Evolutionary conservation across 2,888 invertebrate genomes (phyloP).

Genomic region (Cryptus armator): DNA sequence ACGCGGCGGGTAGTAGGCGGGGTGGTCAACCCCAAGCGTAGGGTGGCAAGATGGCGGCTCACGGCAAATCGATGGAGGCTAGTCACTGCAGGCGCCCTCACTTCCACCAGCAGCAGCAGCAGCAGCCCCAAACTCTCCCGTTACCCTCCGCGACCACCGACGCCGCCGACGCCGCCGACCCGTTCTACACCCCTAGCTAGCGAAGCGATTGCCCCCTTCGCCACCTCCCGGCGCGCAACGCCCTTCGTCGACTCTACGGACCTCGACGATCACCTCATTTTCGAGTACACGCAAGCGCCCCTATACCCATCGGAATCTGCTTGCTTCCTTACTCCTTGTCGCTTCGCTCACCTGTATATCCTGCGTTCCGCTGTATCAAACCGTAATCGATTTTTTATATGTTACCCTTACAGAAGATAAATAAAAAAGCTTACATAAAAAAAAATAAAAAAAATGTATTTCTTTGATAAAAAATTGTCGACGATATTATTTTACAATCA

Average conservation of each 20-base stretch:
- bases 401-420: not conserved
- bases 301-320: slow-evolving; percentile 68
- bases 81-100: slow-evolving; percentile 85
- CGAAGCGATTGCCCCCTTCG: slow-evolving; percentile 69
- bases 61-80: slow-evolving; percentile 85
- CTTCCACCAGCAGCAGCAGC: slow-evolving; percentile 76
- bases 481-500: not conserved
- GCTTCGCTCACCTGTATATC: slow-evolving; percentile 65
- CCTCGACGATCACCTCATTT: slow-evolving; percentile 82
- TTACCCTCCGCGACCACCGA: slow-evolving; percentile 70
- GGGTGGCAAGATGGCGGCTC: slow-evolving; percentile 85
- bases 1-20: slow-evolving; percentile 77
- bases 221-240: slow-evolving; percentile 70
- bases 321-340: slow-evolving; percentile 44
- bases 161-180: slow-evolving; percentile 75
- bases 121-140: slow-evolving; percentile 73
- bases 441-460: slow-evolving; percentile 19
- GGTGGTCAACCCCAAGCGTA: slow-evolving; percentile 84
- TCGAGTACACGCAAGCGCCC: slow-evolving; percentile 84
- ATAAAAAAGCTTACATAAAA: not conserved
- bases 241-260: slow-evolving; percentile 71
- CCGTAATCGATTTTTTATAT: slow-evolving; percentile 34
- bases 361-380: slow-evolving; percentile 72
- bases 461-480: not conserved
- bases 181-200: slow-evolving; percentile 72